phyloP scores from a whole-genome alignment of 2,797 vertebrate species.

The Tragelaphus oryx region DNA sequence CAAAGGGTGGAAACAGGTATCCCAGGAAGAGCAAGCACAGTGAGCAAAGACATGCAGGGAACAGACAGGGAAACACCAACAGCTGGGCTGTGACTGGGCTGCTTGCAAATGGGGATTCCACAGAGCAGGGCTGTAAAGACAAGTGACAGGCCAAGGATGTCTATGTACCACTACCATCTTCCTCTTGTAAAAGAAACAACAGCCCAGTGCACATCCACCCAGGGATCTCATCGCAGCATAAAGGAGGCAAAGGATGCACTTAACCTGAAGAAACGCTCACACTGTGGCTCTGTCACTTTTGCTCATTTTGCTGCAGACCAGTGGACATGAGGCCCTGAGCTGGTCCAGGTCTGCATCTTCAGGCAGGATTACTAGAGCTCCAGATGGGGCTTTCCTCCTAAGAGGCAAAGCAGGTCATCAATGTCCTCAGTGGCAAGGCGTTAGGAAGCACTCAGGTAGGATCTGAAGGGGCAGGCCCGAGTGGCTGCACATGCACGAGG shows the following conservation, averaged over 20 bases:
- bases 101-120: neutral
- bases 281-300: neutral
- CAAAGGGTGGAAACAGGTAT: neutral
- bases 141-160: neutral
- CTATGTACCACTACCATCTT: neutral
- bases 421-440: neutral
- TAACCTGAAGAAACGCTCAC: neutral
- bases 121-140: neutral
- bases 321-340: neutral
- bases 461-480: neutral
- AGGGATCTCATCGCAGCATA: neutral
- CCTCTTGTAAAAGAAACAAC: neutral
- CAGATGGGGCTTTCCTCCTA: neutral
- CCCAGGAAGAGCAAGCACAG: fast-evolving
- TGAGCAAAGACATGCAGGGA: neutral
- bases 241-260: neutral
- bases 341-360: neutral
- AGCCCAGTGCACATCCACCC: neutral
- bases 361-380: neutral
- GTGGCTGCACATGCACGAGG: neutral
- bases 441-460: neutral
- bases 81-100: neutral
- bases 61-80: neutral
- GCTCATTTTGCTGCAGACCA: neutral
- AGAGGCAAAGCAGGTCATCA: neutral